A percentile compares a stretch with the other conserved stretches of the same genome.
Conservation (phyloP, 2,113 vertebrate genomes). For the Boleophthalmus pectinirostris region DNA sequence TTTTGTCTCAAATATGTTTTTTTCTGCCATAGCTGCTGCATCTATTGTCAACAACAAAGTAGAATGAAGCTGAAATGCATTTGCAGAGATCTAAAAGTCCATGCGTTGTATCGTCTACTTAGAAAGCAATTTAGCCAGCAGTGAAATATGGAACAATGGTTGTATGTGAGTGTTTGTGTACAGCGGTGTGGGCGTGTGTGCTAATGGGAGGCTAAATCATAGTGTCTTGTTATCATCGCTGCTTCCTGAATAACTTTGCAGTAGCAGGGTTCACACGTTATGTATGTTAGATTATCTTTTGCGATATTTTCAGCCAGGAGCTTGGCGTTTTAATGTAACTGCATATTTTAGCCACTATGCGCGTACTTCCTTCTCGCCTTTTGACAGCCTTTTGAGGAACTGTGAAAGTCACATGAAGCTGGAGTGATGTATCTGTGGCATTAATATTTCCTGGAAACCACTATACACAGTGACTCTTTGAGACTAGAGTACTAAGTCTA, state of each 20-base stretch:
- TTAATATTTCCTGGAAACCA: too few species aligned
- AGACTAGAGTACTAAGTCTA: too few species aligned
- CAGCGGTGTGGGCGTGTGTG: conserved; percentile 23
- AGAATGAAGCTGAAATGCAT: conserved; percentile 25
- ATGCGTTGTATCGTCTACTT: conserved; percentile 14
- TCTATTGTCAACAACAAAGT: conserved; percentile 15
- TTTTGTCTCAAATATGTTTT: conserved; percentile 8
- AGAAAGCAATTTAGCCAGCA: conserved; percentile 19
- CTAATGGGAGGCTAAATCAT: conserved; percentile 49
- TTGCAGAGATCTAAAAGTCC: conserved; percentile 33
- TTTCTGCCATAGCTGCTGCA: conserved; percentile 8
- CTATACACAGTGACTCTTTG: too few species aligned
- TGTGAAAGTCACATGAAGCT: background rate
- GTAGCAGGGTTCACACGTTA: conserved; percentile 20
- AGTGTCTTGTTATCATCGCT: conserved; percentile 36
- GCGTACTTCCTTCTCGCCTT: background rate
- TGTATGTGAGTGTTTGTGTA: conserved; percentile 20
- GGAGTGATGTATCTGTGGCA: too few species aligned
- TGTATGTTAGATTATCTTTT: conserved; percentile 18
- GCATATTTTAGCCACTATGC: background rate
- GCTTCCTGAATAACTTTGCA: conserved; percentile 38
- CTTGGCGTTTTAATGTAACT: background rate
- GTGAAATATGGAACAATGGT: conserved; percentile 19
- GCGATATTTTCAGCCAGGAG: background rate
- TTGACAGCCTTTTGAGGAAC: background rate